Evolutionary conservation across 2,797 vertebrate genomes (phyloP), one percentile per base, ranked within the genome.

Genomic region (Cynodonichthys magdalenae): DNA sequence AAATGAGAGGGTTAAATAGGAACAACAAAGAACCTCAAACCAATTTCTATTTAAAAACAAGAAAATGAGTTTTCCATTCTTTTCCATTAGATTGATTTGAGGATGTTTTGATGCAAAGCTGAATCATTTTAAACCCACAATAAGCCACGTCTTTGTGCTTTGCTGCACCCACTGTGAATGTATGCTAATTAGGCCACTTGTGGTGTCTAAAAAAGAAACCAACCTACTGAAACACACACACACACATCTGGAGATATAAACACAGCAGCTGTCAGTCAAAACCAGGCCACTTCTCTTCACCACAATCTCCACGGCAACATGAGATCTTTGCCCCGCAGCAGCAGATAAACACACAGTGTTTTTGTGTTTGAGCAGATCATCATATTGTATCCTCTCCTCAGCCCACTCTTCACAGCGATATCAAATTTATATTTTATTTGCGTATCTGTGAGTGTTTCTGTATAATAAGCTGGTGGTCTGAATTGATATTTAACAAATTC

Each of bases 101-200:
- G 17, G 34, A 53, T 52, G 53, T 71, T 68, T 74, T 71, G 46
- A 69, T 44, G 29, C 52, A 48, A 0, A 65, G 54, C 53, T 18
- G 60, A 55, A 59, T 66, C 39, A 12, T 73, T 82, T 65, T n/a
- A 17, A 46, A 61, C 39, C 14, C 42, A 44, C 69, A 54, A 39
- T 49, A 53, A 71, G 49, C 4, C 17, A 2, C 39, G 27, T 53
- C 59, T 74, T 62, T 58, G 66, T 77, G 41, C 49, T 29, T 58
- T 20, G 53, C 58, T 57, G 53, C 58, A 48, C 62, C 52, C 39
- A 79, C 70, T 77, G 78, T 55, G 50, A 80, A 41, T 73, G 64
- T 71, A 71, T 70, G 45, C 12, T 82, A 81, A 81, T 83, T 71
- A 74, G 63, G 53, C 64, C 70, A 79, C 77, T 74, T 60, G 70